Evolutionary conservation across 2,888 invertebrate species (phyloP), one percentile per base, ranked within the genome.

Genomic region (Tubulanus polymorphus): DNA sequence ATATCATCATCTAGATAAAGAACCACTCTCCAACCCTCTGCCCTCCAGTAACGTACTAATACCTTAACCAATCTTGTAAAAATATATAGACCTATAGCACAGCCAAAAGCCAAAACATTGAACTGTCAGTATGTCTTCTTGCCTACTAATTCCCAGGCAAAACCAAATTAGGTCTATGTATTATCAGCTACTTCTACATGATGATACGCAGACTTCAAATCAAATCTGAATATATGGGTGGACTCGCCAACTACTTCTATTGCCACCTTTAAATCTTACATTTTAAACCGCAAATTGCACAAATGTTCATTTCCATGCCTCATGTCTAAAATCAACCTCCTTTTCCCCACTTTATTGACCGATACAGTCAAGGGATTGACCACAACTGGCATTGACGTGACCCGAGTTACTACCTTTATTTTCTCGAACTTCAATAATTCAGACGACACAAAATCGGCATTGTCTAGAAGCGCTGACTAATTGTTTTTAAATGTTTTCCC

Each of bases 131-230:
- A 48, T 47, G 25, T 8, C n/a, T 47, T 51, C 23, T 15, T 45
- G 8, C 25, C 32, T 2, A 30, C 23, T n/a, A 29, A 10, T 27
- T 37, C 1, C 52, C 52, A 52, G 37, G 45, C 27, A 52, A 56
- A 56, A n/a, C 52, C 56, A 30, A 56, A 48, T 26, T 45, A 52
- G 1, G 23, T 29, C 15, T 20, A 37, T 15, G 48, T 48, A 48
- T 12, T 2, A 18, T 26, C 29, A 28, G 32, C 30, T 25, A 54
- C 52, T n/a, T 35, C 35, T 51, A 47, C 37, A 30, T 57, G 54
- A 30, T 51, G 51, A 37, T 57, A 54, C 10, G 54, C 57, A 6
- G 51, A 54, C 3, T 47, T 37, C 2, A 57, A 18, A 37, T 57
- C 54, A 37, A 50, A 57, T 37, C 48, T 50, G 12, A 54, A 51